Conservation (phyloP, 2,113 vertebrate genomes). For the Dromas ardeola region DNA sequence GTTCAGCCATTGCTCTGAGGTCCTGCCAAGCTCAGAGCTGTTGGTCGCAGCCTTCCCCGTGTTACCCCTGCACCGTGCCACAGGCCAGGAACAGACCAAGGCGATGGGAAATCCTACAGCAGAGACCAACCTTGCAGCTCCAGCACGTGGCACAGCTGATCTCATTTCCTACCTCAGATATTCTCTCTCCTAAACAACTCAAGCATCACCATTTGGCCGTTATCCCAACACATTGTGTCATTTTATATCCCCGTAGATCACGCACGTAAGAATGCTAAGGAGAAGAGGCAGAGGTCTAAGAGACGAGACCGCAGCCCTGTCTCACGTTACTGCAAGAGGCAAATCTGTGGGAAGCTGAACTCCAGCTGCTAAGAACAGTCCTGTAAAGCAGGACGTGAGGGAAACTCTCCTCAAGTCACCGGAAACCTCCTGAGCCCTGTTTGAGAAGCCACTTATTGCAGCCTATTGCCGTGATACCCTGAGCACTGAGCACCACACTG, state of each 20-base stretch:
- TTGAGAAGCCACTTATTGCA: not conserved
- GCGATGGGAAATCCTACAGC: rapidly evolving
- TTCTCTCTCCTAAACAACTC: not conserved
- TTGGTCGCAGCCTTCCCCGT: rapidly evolving
- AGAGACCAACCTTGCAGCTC: not conserved
- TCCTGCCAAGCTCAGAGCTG: not conserved
- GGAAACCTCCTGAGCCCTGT: not conserved
- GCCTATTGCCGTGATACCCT: rapidly evolving
- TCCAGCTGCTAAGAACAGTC: not conserved
- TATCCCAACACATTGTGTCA: not conserved
- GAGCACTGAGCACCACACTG: not conserved
- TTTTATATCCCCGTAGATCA: not conserved
- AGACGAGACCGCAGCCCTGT: not conserved
- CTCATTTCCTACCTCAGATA: not conserved
- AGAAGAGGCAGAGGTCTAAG: not conserved
- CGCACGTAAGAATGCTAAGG: rapidly evolving
- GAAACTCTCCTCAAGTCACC: not conserved
- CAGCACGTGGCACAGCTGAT: not conserved
- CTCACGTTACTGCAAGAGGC: not conserved
- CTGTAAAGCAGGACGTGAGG: not conserved
- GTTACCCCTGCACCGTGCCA: rapidly evolving
- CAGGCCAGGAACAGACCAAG: not conserved
- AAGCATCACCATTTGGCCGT: not conserved
- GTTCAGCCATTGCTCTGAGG: rapidly evolving
- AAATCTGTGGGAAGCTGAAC: not conserved